Conservation (phyloP, 2,797 vertebrate species). For the Pteropus rufus region DNA sequence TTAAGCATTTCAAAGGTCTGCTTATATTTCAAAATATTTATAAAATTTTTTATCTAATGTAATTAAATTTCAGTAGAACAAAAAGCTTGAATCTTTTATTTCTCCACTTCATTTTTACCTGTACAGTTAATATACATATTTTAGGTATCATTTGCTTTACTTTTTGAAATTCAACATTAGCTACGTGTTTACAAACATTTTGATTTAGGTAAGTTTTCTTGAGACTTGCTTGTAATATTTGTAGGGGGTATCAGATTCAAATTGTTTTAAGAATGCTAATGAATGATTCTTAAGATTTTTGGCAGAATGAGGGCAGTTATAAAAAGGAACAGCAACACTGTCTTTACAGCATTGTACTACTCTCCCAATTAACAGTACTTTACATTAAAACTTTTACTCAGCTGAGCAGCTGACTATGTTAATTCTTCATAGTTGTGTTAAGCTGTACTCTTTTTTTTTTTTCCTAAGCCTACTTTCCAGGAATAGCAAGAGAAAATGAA, state of each 20-base stretch:
- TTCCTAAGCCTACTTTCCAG: not conserved
- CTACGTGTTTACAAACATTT: conserved; percentile 34
- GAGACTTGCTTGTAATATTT: conserved; percentile 19
- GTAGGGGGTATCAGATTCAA: not conserved
- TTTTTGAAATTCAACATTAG: conserved; percentile 56
- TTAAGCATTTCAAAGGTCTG: conserved; percentile 54
- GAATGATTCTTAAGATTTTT: conserved; percentile 62
- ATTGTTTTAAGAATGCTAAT: conserved; percentile 51
- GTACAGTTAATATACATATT: not conserved
- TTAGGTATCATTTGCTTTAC: conserved; percentile 38
- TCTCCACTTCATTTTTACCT: conserved; percentile 34
- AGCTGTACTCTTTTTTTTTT: conserved; percentile 10
- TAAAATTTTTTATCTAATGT: conserved; percentile 69
- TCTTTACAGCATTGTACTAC: not conserved
- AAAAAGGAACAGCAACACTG: conserved; percentile 45
- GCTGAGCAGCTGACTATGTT: conserved; percentile 56
- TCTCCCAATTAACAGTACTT: conserved; percentile 48
- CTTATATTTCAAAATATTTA: conserved; percentile 54
- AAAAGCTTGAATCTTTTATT: conserved; percentile 54
- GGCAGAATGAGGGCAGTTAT: conserved; percentile 70
- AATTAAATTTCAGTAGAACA: conserved; percentile 69
- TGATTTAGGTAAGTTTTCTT: conserved; percentile 58
- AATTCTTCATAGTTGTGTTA: conserved; percentile 46
- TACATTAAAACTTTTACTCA: conserved; percentile 56
- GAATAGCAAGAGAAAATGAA: conserved; percentile 51